phyloP scores from a whole-genome alignment of 2,888 invertebrate genomes.

The Osedax frankpressi region DNA sequence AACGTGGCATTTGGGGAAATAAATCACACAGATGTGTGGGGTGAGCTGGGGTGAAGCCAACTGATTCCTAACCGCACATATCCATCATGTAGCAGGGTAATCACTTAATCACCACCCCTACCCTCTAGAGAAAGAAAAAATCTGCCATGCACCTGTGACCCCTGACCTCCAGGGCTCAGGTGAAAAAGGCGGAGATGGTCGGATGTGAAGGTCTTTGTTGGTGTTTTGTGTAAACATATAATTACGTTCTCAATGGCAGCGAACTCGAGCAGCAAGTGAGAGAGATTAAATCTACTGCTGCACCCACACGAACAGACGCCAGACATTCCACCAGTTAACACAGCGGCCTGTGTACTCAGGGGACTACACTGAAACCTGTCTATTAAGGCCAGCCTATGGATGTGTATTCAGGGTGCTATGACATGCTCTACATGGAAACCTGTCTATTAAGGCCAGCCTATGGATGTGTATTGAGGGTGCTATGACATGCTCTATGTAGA shows the following conservation, averaged over 20 bases:
- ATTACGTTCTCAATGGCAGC: slow-evolving; percentile 3
- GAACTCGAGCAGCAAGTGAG: neutral
- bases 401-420: too few species aligned
- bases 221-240: slow-evolving; percentile 9
- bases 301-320: neutral
- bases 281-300: slow-evolving; percentile 1
- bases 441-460: neutral
- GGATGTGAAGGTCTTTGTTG: slow-evolving; percentile 1
- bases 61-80: neutral
- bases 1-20: neutral
- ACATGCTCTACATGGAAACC: neutral
- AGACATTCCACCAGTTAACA: neutral
- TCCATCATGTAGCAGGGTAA: slow-evolving; percentile 10
- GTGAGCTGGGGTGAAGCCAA: neutral
- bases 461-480: too few species aligned
- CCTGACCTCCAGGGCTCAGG: neutral
- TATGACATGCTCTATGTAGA: neutral
- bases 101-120: slow-evolving; percentile 8
- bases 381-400: slow-evolving; percentile 1
- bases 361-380: neutral
- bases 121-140: slow-evolving; percentile 6
- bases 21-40: neutral
- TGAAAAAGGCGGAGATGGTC: neutral
- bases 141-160: neutral
- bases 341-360: neutral